A percentile compares a stretch with the other conserved stretches of the same genome.
Evolutionary conservation across 1,140 invertebrate genomes (phyloP).

Genomic region (Aethina tumida): DNA sequence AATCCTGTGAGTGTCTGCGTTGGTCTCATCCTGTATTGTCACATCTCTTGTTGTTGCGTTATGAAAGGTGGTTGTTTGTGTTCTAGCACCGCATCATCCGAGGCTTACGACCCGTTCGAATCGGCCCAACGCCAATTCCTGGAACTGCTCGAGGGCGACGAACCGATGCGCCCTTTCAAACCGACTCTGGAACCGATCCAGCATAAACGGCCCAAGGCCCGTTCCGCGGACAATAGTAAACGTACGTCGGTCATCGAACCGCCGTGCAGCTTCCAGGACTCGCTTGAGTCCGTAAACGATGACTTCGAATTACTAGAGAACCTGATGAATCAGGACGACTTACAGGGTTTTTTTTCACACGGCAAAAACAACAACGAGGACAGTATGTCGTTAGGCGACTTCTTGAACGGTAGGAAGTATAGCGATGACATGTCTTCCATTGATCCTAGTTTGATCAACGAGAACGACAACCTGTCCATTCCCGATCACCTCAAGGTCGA

Average conservation of each 20-base stretch:
- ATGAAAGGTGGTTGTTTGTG: too few species aligned
- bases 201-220: conserved; percentile 13
- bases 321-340: conserved; percentile 24
- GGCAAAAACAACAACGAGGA: conserved; percentile 9
- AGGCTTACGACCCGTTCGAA: conserved; percentile 55
- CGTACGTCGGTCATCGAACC: conserved; percentile 38
- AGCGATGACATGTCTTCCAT: conserved; percentile 29
- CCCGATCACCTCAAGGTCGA: conserved; percentile 28
- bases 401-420: conserved; percentile 18
- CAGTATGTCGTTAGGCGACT: conserved; percentile 3
- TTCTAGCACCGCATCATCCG: conserved; percentile 15
- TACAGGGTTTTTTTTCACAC: conserved; percentile 16
- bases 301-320: conserved; percentile 33
- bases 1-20: too few species aligned
- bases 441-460: conserved; percentile 31
- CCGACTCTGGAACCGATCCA: conserved; percentile 6
- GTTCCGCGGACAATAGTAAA: conserved; percentile 23
- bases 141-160: conserved; percentile 46
- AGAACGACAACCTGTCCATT: conserved; percentile 33
- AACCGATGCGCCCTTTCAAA: conserved; percentile 17
- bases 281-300: conserved; percentile 16
- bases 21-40: too few species aligned
- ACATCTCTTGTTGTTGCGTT: too few species aligned
- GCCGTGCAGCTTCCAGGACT: conserved; percentile 37
- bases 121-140: conserved; percentile 59